Base-by-base conservation (phyloP, 2,797 vertebrate genomes). In the Aulostomus chinensis region DNA sequence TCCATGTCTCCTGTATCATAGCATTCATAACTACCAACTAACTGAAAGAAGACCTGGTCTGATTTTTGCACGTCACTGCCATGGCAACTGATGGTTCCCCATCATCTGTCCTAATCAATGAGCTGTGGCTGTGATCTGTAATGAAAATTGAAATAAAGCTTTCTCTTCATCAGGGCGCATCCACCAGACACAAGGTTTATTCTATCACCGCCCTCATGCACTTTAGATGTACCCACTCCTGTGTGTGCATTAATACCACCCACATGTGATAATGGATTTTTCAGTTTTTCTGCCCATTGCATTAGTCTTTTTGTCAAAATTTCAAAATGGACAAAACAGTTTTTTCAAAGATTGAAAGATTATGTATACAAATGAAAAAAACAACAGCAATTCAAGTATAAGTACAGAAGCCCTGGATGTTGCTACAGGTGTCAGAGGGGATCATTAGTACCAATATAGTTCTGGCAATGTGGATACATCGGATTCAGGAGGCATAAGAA, bases 221-320 rank as follows among this genome's bases (percentile, higher is more conserved):
- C 72, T 86, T 80, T 73, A 69, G 11, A 64, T 68, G 62, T 75
- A 71, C 75, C 81, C 83, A 84, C 85, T 70, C 76, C 65, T 58
- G 7, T 49, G 62, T 74, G 52, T 68, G 67, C 54, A 71, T 86
- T 80, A 82, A 80, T 80, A 59, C 77, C 83, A 81, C 83, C 86
- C 75, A 84, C 86, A 83, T 73, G 60, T 70, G 68, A 51, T 80
- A 80, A 85, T 83, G 66, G 76, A 73, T 78, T 74, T 66, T 43
- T 46, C 54, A 13, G 18, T 51, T 35, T 65, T 18, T 60, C 6
- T 38, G 68, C 25, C 35, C 38, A 3, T 52, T 54, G 21, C 4
- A 32, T 61, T 14, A 11, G 29, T 37, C 17, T 51, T 38, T 48
- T 61, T 24, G 56, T 32, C 22, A 29, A 34, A 20, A 41, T 37